Conservation (phyloP, 2,888 invertebrate species). For the Cryptocheilus praepositus region DNA sequence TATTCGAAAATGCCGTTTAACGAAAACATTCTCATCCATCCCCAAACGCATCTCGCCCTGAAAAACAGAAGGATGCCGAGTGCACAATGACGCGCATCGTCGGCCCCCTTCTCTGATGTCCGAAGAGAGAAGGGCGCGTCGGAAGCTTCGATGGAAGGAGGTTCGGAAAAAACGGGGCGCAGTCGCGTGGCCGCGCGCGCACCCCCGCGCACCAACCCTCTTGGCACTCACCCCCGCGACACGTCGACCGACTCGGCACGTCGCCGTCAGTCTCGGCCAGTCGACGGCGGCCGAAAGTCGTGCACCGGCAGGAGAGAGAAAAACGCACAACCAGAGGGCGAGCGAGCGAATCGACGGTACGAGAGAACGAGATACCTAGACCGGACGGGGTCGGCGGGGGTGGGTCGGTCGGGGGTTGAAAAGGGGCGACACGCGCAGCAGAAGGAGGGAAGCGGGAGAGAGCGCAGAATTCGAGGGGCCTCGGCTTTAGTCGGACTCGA, state of each 20-base stretch:
- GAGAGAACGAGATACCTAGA: no score
- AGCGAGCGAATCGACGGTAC: no score
- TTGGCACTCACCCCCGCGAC: constrained; percentile 49
- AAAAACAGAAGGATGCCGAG: not conserved
- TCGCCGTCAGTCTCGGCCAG: constrained; percentile 57
- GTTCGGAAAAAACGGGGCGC: constrained; percentile 52
- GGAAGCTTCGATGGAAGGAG: constrained; percentile 37
- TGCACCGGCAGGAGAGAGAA: constrained; percentile 19
- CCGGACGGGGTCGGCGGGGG: no score
- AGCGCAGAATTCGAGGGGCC: constrained; percentile 6
- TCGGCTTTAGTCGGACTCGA: constrained; percentile 2
- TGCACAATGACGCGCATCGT: not conserved
- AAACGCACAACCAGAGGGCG: not conserved
- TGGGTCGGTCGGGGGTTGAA: no score
- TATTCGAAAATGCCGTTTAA: no score
- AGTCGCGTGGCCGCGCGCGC: constrained; percentile 34
- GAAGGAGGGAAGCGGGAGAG: constrained; percentile 5
- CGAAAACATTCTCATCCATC: not conserved
- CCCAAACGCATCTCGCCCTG: no score
- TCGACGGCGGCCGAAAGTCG: constrained; percentile 53
- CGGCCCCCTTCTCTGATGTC: not conserved
- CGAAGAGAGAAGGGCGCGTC: not conserved
- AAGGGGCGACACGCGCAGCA: not conserved
- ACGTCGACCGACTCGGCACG: constrained; percentile 41
- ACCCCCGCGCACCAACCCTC: constrained; percentile 14